Evolutionary conservation across 2,113 vertebrate genomes (phyloP), one percentile per base, ranked within the genome.

Genomic region (Carlito syrichta): DNA sequence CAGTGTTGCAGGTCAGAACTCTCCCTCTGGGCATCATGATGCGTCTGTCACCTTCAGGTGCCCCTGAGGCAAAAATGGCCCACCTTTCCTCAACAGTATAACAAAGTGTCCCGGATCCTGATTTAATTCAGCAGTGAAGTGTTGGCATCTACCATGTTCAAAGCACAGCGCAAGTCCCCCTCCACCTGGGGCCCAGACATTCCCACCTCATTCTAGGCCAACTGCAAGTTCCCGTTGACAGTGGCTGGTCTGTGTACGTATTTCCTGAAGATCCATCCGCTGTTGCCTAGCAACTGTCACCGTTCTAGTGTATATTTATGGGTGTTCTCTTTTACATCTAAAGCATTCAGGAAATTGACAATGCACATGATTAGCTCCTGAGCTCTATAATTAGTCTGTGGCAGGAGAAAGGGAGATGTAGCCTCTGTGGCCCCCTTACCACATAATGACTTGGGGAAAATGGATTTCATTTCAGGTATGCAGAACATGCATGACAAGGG

Each of bases 401-500:
- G 45, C 5, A 11, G 88, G 89, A 68, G 1, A 19, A 91, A 79
- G 86, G 43, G 66, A 50, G 60, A 66, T 45, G 0, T 8, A 54
- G 69, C 3, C 48, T 63, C 79, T 1, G 22, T 52, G 84, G 83
- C 58, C 30, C 63, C 66, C 76, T 90, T 40, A 11, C 52, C 43
- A 3, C 20, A 0, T 84, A 40, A 63, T 89, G 79, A 98, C 56
- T 43, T 25, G 82, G 71, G 66, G 93, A 45, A 86, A 76, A 79
- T 60, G 96, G 84, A 25, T 96, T 96, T 98, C 50, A 66, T 86
- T 96, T 32, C 98, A 99, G 99, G 99, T 92, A 98, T 99, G 96
- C 99, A 99, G 48, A 99, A 99, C 62, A 99, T 99, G 97, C 99
- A 99, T 6, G 99, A 99, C 97, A 99, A 99, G n/a, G 99, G 99